These are phyloP conservation scores for Todiramphus chloris DNA, from an alignment of 2,113 vertebrate genomes.

Conservation along the genomic window DNA sequence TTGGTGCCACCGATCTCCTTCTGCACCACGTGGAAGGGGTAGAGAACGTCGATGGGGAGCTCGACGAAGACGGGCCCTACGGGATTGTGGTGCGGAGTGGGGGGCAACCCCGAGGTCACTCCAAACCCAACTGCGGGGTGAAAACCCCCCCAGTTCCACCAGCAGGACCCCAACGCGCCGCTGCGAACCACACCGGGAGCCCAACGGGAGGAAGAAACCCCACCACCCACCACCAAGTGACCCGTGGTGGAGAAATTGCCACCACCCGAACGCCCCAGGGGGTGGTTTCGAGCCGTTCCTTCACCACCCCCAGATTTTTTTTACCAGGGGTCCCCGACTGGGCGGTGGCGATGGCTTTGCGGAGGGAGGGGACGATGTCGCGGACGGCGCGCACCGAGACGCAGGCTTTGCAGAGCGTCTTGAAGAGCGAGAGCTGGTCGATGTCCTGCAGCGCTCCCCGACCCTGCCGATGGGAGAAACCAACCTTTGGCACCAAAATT, in stretches of 20 bases:
- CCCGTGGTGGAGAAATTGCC: background rate
- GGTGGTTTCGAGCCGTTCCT: background rate
- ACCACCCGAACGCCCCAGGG: rapidly evolving
- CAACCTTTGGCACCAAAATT: background rate
- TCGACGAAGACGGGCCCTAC: slow-evolving; percentile 93
- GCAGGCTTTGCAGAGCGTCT: slow-evolving; percentile 90
- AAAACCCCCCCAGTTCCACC: background rate
- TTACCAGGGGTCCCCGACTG: slow-evolving; percentile 89
- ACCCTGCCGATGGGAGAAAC: slow-evolving; percentile 69
- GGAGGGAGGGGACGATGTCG: slow-evolving; percentile 85
- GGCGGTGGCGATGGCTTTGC: slow-evolving; percentile 83
- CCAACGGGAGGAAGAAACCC: too few relatives aligned
- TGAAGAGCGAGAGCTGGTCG: slow-evolving; percentile 91
- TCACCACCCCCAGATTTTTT: too few relatives aligned
- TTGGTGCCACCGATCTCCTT: slow-evolving; percentile 81
- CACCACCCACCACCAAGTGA: background rate
- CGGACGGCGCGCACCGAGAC: slow-evolving; percentile 80
- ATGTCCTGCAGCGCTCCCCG: slow-evolving; percentile 92
- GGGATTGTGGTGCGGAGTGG: too few relatives aligned
- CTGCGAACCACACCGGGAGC: too few relatives aligned
- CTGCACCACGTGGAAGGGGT: slow-evolving; percentile 89
- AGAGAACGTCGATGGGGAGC: slow-evolving; percentile 91
- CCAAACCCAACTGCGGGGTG: background rate
- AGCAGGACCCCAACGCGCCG: rapidly evolving
- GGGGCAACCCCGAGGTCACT: background rate